Evolutionary conservation across 2,888 invertebrate species (phyloP), one percentile per base, ranked within the genome.

Genomic region (Orthosia cruda): DNA sequence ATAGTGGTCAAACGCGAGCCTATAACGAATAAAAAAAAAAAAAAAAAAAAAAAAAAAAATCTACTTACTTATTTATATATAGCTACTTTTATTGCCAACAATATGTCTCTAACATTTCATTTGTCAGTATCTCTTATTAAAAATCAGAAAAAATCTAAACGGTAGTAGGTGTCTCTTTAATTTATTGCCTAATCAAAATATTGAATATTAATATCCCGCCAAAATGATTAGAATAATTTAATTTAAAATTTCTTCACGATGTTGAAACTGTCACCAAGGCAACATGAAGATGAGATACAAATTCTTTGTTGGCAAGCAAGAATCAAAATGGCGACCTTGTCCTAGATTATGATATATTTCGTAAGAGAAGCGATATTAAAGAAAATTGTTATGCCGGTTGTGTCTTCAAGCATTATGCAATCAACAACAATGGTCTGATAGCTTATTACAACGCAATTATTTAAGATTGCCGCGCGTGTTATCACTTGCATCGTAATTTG

Each of bases 311-410:
- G 54, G 50, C 45, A 40, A 40, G 58, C 70, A 59, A 71, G 71
- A 88, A 84, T 87, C 75, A 88, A 89, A 92, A 90, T 88, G 52
- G 49, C 79, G 81, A 81, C 92, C 92, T 92, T 90, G 92, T 87
- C 76, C 90, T 59, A 88, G 49, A 83, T 63, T 23, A 18, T 49
- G 45, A 18, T 85, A 75, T 68, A 77, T 91, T 89, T 91, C 87
- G 87, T 88, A 88, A 91, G 79, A 64, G 65, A 59, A 50, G 74
- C 64, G 26, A 68, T 77, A 77, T 81, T 83, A 86, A 80, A 79
- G 57, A 81, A 86, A 81, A 87, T 91, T 87, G 82, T 79, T 90
- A 91, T 91, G 89, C 92, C 57, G 73, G 23, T 52, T 71, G 74
- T 77, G 78, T 75, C 69, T 74, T 18, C 59, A 59, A 59, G 32